phyloP scores from a whole-genome alignment of 2,888 invertebrate species.

The Mesopsocus fuscifrons region DNA sequence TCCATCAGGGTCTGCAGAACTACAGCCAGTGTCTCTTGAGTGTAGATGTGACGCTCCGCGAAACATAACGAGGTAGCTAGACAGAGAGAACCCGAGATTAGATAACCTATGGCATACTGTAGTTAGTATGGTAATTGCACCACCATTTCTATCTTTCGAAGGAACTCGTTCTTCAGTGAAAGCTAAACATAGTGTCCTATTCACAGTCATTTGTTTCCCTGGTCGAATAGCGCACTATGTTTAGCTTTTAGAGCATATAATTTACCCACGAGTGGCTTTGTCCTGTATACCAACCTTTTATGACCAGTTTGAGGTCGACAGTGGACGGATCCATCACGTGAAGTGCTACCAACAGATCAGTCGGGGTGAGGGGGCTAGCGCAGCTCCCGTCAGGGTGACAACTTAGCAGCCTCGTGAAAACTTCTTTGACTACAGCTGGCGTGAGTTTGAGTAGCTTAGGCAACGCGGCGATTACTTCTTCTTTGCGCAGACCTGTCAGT shows the following conservation, averaged over 20 bases:
- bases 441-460: conserved; percentile 89
- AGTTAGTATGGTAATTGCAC: not conserved
- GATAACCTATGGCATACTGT: not conserved
- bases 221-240: no score
- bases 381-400: conserved; percentile 40
- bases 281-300: conserved; percentile 39
- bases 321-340: conserved; percentile 75
- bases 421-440: conserved; percentile 81
- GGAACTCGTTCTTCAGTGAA: not conserved
- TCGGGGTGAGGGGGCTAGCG: conserved; percentile 60
- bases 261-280: not conserved
- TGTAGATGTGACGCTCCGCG: conserved; percentile 74
- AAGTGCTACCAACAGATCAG: conserved; percentile 78
- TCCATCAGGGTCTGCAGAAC: conserved; percentile 88
- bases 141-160: not conserved
- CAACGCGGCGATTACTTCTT: conserved; percentile 73
- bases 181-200: no score
- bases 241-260: no score
- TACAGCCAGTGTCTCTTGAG: conserved; percentile 77
- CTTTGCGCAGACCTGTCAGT: conserved; percentile 73
- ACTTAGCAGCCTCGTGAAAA: conserved; percentile 70
- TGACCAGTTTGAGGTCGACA: conserved; percentile 81
- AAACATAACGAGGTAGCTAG: conserved; percentile 77
- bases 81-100: conserved; percentile 18
- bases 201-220: no score